Evolutionary conservation across 2,888 invertebrate species (phyloP).

Genomic region (Meta bourneti): DNA sequence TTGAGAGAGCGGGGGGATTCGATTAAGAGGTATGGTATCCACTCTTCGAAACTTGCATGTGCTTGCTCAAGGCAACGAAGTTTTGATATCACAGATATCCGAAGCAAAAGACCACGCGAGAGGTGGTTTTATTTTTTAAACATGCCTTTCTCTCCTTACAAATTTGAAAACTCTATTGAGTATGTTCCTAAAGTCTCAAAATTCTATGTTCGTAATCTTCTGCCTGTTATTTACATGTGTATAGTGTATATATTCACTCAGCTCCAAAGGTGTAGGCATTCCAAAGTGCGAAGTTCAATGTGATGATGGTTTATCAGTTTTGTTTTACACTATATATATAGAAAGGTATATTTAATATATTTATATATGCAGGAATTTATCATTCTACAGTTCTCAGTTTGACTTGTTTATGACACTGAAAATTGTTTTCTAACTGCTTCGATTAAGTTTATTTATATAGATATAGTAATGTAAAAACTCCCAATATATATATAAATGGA

Average conservation of each 20-base stretch:
- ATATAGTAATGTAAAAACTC: too few relatives aligned
- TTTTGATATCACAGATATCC: constrained; percentile 8
- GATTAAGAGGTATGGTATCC: constrained; percentile 29
- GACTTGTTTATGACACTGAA: too few relatives aligned
- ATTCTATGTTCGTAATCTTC: constrained; percentile 29
- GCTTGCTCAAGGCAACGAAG: constrained; percentile 44
- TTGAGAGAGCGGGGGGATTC: not conserved
- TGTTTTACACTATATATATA: too few relatives aligned
- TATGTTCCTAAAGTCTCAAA: constrained; percentile 58
- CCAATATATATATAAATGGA: too few relatives aligned
- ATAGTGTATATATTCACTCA: constrained; percentile 27
- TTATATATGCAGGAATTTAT: too few relatives aligned
- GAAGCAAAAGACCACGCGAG: constrained; percentile 23
- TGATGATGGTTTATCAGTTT: not conserved
- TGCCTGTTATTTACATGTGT: constrained; percentile 12
- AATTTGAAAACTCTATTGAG: constrained; percentile 35
- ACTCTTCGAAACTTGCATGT: not conserved
- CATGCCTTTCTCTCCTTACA: constrained; percentile 24
- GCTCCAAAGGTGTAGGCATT: constrained; percentile 3
- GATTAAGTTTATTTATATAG: too few relatives aligned
- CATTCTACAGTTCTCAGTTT: too few relatives aligned
- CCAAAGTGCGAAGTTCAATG: not conserved
- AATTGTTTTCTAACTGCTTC: too few relatives aligned
- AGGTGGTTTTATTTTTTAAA: constrained; percentile 57
- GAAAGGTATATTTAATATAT: too few relatives aligned